Evolutionary conservation across 2,113 vertebrate species (phyloP).

Genomic region (Melanerpes formicivorus): DNA sequence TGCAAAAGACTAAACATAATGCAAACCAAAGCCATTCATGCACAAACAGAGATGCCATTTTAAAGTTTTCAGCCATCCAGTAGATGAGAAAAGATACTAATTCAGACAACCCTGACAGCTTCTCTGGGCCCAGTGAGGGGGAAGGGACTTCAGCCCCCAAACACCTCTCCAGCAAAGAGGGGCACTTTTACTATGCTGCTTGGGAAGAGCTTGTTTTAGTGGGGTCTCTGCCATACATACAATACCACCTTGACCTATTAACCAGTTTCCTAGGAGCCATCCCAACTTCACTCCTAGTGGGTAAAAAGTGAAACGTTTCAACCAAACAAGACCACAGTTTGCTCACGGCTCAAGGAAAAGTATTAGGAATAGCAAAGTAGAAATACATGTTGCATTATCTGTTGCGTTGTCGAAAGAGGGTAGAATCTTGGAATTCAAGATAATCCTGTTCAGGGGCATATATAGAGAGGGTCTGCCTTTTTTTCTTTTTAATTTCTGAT

Average conservation of each 20-base stretch:
- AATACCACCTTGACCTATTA: not conserved
- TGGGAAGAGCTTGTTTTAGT: not conserved
- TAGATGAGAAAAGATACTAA: not conserved
- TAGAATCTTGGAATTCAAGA: not conserved
- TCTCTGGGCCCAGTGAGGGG: not conserved
- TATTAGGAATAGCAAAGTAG: not conserved
- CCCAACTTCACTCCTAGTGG: not conserved
- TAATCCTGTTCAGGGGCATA: not conserved
- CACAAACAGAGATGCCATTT: rapidly evolving
- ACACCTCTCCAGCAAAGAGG: not conserved
- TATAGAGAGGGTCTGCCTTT: not conserved
- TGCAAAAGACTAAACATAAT: not conserved
- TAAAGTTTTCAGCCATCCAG: not conserved
- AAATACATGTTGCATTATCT: not conserved
- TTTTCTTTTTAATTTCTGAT: not conserved
- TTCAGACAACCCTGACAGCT: not conserved
- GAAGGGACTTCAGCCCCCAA: not conserved
- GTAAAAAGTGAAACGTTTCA: not conserved
- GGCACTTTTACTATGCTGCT: not conserved
- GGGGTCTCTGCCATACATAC: not conserved
- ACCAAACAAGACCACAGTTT: not conserved
- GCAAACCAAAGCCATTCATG: not conserved
- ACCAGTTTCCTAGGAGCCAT: not conserved
- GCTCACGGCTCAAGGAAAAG: not conserved
- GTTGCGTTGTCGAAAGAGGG: not conserved